Evolutionary conservation across 2,113 vertebrate species (phyloP).

Genomic region (Chloroceryle aenea): DNA sequence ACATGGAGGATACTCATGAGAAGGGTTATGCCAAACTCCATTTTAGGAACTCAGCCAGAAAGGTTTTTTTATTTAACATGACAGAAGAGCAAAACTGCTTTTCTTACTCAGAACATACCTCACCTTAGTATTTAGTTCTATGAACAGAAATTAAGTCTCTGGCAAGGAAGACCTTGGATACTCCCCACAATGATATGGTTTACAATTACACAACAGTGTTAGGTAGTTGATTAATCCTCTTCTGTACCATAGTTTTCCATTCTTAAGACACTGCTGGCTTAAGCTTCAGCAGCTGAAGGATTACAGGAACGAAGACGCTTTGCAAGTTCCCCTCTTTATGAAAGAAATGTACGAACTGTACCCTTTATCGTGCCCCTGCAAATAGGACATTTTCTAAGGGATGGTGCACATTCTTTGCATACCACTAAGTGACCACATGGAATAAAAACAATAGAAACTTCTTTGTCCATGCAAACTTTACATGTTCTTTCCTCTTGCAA

Average conservation of each 20-base stretch:
- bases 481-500: constrained; percentile 86
- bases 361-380: constrained; percentile 86
- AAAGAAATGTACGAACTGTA: constrained; percentile 86
- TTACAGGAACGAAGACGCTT: not conserved
- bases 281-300: not conserved
- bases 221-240: not conserved
- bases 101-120: not conserved
- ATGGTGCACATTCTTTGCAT: constrained; percentile 85
- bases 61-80: not conserved
- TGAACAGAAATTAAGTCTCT: not conserved
- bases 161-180: not conserved
- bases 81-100: not conserved
- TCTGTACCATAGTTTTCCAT: not conserved
- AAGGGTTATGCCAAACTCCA: not conserved
- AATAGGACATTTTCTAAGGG: constrained; percentile 85
- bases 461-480: constrained; percentile 89
- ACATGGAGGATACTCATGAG: not conserved
- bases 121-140: not conserved
- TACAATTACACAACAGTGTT: not conserved
- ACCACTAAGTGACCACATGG: constrained; percentile 88
- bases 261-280: not conserved
- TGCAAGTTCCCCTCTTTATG: constrained; percentile 46
- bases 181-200: not conserved
- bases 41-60: not conserved
- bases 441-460: constrained; percentile 87